Evolutionary conservation across 2,113 vertebrate genomes (phyloP).

Genomic region (Megaceryle maxima): DNA sequence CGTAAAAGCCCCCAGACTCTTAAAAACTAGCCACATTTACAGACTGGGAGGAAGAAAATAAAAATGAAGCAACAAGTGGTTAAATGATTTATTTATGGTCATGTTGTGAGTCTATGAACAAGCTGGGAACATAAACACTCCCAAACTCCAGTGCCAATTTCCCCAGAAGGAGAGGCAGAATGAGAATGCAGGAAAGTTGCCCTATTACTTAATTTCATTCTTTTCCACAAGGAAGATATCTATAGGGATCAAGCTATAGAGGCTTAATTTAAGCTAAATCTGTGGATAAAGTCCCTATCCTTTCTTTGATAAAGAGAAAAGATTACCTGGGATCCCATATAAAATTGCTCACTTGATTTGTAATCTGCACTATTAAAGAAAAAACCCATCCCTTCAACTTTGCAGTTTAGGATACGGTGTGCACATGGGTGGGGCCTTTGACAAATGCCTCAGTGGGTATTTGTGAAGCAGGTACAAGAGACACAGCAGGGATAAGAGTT

Average conservation of each 20-base stretch:
- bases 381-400: neutral
- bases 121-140: slow-evolving; percentile 25
- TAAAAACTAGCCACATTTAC: neutral
- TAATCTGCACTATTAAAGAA: neutral
- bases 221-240: neutral
- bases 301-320: neutral
- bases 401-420: neutral
- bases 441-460: neutral
- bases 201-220: neutral
- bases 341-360: neutral
- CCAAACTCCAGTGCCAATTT: neutral
- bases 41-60: neutral
- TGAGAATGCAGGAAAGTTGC: neutral
- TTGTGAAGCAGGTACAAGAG: neutral
- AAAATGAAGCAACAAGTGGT: neutral
- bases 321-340: neutral
- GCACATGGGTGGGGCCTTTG: neutral
- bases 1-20: neutral
- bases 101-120: neutral
- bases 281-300: neutral
- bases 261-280: neutral
- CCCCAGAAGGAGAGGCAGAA: neutral
- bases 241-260: neutral
- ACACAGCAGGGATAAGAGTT: neutral
- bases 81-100: slow-evolving; percentile 9